phyloP scores from a whole-genome alignment of 2,797 vertebrate genomes.

The Eidolon dupreanum region DNA sequence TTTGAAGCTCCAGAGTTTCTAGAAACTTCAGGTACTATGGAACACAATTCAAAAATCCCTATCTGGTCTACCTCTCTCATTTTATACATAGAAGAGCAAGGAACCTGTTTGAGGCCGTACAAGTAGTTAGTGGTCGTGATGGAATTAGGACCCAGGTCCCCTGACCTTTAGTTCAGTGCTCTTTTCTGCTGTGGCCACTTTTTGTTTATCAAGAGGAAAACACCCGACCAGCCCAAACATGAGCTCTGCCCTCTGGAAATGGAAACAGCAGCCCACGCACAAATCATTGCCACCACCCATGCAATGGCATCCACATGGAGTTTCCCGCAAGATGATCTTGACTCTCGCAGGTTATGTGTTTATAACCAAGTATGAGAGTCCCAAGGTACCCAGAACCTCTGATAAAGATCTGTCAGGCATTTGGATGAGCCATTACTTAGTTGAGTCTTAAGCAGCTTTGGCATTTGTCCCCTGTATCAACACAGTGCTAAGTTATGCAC shows the following conservation, averaged over 20 bases:
- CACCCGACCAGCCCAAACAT: conserved; percentile 72
- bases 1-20: background rate
- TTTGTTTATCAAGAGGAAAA: conserved; percentile 73
- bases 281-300: conserved; percentile 46
- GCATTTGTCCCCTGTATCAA: background rate
- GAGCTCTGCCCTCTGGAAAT: conserved; percentile 82
- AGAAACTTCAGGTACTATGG: background rate
- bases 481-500: background rate
- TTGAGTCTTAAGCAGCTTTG: background rate
- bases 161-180: conserved; percentile 72
- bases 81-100: background rate
- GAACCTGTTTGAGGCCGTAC: background rate
- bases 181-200: conserved; percentile 64
- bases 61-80: background rate
- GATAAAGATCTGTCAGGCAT: background rate
- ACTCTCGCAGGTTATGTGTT: background rate
- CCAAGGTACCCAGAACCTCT: background rate
- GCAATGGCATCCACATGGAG: background rate
- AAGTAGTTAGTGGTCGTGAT: background rate
- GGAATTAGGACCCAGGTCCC: conserved; percentile 54
- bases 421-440: background rate
- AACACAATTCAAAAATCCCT: background rate
- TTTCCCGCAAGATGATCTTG: background rate
- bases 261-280: conserved; percentile 76
- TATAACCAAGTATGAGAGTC: background rate